Evolutionary conservation across 2,888 invertebrate genomes (phyloP).

Genomic region (Tenthredo notha): DNA sequence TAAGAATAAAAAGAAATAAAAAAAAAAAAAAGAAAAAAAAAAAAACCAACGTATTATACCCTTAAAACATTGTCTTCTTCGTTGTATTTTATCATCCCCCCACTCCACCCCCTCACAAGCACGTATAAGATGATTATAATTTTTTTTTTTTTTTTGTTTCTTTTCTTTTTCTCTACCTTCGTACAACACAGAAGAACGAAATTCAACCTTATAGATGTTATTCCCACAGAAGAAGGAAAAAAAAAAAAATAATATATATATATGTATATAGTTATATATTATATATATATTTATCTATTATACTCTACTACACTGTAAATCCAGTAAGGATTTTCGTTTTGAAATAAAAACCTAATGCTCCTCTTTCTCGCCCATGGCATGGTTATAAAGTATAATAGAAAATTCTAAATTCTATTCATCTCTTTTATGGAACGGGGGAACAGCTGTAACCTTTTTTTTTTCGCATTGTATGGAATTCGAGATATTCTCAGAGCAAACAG

Average conservation of each 20-base stretch:
- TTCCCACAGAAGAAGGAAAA: constrained; percentile 1
- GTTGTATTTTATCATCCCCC: constrained; percentile 43
- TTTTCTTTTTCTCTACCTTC: too few species aligned
- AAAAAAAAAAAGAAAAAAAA: constrained; percentile 58
- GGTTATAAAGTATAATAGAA: constrained; percentile 28
- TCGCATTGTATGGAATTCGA: constrained; percentile 59
- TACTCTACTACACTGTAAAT: constrained; percentile 9
- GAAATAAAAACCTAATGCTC: constrained; percentile 37
- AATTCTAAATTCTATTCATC: constrained; percentile 51
- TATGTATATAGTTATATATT: neutral
- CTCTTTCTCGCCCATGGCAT: neutral
- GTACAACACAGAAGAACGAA: too few species aligned
- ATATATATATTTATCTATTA: neutral
- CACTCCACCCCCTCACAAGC: neutral
- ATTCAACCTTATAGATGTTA: neutral
- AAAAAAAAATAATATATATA: neutral
- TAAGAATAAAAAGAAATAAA: constrained; percentile 25
- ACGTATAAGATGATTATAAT: neutral
- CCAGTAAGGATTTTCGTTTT: constrained; percentile 29
- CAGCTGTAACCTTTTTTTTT: constrained; percentile 65
- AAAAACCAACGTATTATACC: constrained; percentile 73
- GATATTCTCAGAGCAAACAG: constrained; percentile 57
- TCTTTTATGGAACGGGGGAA: constrained; percentile 62
- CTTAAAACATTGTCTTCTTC: constrained; percentile 1
- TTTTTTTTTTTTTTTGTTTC: neutral